Evolutionary conservation across 1,140 invertebrate genomes (phyloP).

Genomic region (Archivesica marissinica): DNA sequence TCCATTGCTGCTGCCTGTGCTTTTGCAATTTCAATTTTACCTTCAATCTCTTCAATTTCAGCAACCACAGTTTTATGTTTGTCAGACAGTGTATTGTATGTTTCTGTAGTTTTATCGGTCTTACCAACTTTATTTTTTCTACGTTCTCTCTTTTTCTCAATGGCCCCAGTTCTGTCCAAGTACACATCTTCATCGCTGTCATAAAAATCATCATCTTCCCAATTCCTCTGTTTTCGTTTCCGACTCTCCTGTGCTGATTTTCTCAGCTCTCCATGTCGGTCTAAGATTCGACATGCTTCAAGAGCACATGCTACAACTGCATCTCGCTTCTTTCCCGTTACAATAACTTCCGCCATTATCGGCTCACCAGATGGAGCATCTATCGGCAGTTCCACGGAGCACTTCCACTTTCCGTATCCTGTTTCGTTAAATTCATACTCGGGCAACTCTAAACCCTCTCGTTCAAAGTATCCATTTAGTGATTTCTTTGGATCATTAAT

Average conservation of each 20-base stretch:
- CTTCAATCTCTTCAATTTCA: conserved; percentile 87
- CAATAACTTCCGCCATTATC: conserved; percentile 92
- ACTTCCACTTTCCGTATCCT: conserved; percentile 79
- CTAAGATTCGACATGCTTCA: conserved; percentile 96
- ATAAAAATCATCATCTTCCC: conserved; percentile 95
- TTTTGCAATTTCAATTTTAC: conserved; percentile 85
- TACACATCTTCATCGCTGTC: conserved; percentile 99
- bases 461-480: conserved; percentile 96
- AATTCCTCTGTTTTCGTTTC: conserved; percentile 82
- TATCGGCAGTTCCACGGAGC: conserved; percentile 88
- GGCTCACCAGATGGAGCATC: conserved; percentile 90
- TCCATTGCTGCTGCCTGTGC: conserved; percentile 75
- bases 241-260: conserved; percentile 88
- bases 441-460: conserved; percentile 91
- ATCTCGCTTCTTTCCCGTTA: conserved; percentile 97
- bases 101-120: conserved; percentile 87
- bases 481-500: conserved; percentile 98
- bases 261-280: conserved; percentile 91
- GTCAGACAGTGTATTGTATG: conserved; percentile 91
- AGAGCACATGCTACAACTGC: conserved; percentile 96
- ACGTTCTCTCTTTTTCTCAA: conserved; percentile 93
- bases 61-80: conserved; percentile 87
- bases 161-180: conserved; percentile 96
- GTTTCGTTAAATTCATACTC: conserved; percentile 80
- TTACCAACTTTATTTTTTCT: conserved; percentile 90